Evolutionary conservation across 2,888 invertebrate species (phyloP), one percentile per base, ranked within the genome.

Genomic region (Theretra japonica): DNA sequence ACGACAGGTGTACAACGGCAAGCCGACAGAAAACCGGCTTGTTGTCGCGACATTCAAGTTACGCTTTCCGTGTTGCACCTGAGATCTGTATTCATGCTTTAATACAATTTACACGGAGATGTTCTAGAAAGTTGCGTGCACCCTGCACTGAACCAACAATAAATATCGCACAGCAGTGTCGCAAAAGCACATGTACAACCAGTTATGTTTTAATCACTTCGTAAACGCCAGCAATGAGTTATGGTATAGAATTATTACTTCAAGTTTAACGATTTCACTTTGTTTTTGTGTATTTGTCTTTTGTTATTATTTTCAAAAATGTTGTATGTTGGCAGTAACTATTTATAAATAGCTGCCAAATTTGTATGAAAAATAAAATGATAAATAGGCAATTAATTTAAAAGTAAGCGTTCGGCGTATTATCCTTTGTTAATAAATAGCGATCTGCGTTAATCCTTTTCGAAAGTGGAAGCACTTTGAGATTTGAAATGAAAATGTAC

Each of bases 161-260:
- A 33, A 58, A 33, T 21, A 57, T 70, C 69, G 69, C 69, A 58
- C 21, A 58, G 69, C 58, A 70, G 58, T 33, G 58, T 70, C 69
- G 69, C 69, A 41, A 41, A 5, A 21, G 69, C 69, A 70, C 56
- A 17, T 33, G n/a, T 53, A 28, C 17, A 0, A 23, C 58, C 23
- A 57, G 7, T 4, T 58, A 58, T 41, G 41, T 41, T 11, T 41
- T 15, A 41, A 15, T 41, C 41, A 41, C 15, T 11, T 33, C 33
- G 33, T 6, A 41, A 41, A 41, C 41, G 41, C 41, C 11, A 41
- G 41, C 41, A 41, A 41, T 41, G 11, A 41, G 15, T 41, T 41
- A 41, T 41, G 15, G 15, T 41, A 11, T 11, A 15, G 11, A 11
- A 41, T 41, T 3, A 41, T 2, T 41, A 41, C 15, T 11, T 59